Evolutionary conservation across 1,140 invertebrate species (phyloP).

Genomic region (Caenorhabditis remanei): DNA sequence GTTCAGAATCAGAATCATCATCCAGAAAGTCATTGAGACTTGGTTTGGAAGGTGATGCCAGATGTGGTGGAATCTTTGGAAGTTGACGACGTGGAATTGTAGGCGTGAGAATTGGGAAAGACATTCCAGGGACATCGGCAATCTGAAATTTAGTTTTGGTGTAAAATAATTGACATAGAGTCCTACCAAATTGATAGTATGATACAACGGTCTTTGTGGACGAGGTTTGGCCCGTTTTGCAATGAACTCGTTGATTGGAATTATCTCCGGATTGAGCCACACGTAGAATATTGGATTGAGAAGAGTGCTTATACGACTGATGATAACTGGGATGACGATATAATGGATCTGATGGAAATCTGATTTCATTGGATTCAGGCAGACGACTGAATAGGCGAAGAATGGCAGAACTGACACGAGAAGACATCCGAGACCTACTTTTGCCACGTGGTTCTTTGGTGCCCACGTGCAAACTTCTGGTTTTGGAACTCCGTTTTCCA

Average conservation of each 20-base stretch:
- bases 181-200: slow-evolving; percentile 58
- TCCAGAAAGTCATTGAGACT: slow-evolving; percentile 27
- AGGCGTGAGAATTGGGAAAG: slow-evolving; percentile 59
- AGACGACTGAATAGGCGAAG: slow-evolving; percentile 61
- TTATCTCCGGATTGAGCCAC: slow-evolving; percentile 62
- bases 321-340: slow-evolving; percentile 53
- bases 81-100: slow-evolving; percentile 60
- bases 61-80: slow-evolving; percentile 64
- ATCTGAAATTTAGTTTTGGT: background rate
- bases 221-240: slow-evolving; percentile 53
- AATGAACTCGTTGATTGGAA: slow-evolving; percentile 59
- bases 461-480: slow-evolving; percentile 60
- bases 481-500: slow-evolving; percentile 29
- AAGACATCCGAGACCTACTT: slow-evolving; percentile 62
- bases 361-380: slow-evolving; percentile 63
- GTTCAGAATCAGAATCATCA: slow-evolving; percentile 20
- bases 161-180: background rate
- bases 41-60: slow-evolving; percentile 54
- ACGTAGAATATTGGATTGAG: slow-evolving; percentile 64
- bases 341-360: slow-evolving; percentile 56
- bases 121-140: slow-evolving; percentile 56
- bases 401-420: slow-evolving; percentile 57
- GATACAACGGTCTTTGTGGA: slow-evolving; percentile 57
- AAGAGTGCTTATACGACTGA: slow-evolving; percentile 47
- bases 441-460: slow-evolving; percentile 60